These are phyloP conservation scores for Globodera rostochiensis DNA, from an alignment of 1,140 invertebrate genomes.

Conservation along the genomic window DNA sequence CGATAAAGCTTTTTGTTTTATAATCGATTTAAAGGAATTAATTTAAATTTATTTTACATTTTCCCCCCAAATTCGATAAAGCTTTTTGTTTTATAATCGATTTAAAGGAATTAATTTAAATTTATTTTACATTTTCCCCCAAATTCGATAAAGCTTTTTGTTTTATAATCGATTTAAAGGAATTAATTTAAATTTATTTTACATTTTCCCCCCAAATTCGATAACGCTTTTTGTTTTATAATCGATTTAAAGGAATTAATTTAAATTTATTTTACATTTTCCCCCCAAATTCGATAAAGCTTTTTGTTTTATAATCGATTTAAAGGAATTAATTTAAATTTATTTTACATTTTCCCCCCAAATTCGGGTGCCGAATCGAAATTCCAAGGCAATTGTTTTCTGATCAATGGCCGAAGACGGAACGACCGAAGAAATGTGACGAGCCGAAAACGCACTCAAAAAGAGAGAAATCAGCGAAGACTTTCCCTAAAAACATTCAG, in stretches of 20 bases:
- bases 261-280: conserved; percentile 16
- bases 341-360: conserved; percentile 22
- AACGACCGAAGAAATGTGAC: not conserved
- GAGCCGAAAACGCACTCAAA: not conserved
- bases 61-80: conserved; percentile 6
- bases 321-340: no score
- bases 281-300: no score
- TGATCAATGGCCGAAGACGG: not conserved
- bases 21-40: no score
- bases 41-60: conserved; percentile 13
- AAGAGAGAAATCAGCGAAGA: conserved; percentile 22
- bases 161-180: no score
- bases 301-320: no score
- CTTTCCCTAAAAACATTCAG: conserved; percentile 14
- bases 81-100: no score
- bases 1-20: no score
- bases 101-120: no score
- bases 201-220: conserved; percentile 32
- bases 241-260: no score
- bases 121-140: conserved; percentile 23
- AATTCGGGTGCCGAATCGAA: conserved; percentile 10
- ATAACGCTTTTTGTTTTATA: no score
- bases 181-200: not conserved
- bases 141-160: not conserved
- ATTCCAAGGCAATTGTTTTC: conserved; percentile 33